Conservation (phyloP, 2,113 vertebrate genomes). For the Illadopsis cleaveri region DNA sequence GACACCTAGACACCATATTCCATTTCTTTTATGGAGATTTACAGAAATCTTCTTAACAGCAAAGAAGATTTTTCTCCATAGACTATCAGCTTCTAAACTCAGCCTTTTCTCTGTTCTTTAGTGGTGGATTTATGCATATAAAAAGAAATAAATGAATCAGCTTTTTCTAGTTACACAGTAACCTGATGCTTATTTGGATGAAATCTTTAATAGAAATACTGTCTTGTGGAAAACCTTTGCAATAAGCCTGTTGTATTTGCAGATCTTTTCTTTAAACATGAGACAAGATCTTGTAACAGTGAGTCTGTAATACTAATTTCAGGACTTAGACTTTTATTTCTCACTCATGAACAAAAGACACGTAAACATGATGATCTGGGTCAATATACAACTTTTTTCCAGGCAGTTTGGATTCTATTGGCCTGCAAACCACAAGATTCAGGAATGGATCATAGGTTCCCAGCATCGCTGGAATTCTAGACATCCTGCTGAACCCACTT, state of each 20-base stretch:
- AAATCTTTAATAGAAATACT: neutral
- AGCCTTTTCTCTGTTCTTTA: conserved; percentile 15
- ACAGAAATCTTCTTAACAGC: conserved; percentile 63
- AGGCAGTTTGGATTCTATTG: neutral
- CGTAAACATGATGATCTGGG: neutral
- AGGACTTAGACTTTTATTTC: neutral
- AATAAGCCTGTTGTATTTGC: neutral
- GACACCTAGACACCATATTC: conserved; percentile 29
- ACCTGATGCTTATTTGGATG: neutral
- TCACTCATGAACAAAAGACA: neutral
- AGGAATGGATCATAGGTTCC: neutral
- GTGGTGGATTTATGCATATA: conserved; percentile 15
- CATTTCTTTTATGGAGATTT: conserved; percentile 56
- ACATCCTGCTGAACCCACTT: neutral
- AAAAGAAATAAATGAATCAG: conserved; percentile 65
- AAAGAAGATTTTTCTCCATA: conserved; percentile 58
- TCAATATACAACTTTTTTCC: neutral
- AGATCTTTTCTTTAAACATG: neutral
- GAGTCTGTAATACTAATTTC: neutral
- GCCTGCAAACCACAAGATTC: neutral
- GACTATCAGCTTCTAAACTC: conserved; percentile 42
- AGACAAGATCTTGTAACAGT: neutral
- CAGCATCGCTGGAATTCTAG: neutral
- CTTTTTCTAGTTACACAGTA: conserved; percentile 44
- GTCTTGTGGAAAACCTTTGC: neutral